Conservation (phyloP, 2,888 invertebrate genomes). For the Papilio protenor region DNA sequence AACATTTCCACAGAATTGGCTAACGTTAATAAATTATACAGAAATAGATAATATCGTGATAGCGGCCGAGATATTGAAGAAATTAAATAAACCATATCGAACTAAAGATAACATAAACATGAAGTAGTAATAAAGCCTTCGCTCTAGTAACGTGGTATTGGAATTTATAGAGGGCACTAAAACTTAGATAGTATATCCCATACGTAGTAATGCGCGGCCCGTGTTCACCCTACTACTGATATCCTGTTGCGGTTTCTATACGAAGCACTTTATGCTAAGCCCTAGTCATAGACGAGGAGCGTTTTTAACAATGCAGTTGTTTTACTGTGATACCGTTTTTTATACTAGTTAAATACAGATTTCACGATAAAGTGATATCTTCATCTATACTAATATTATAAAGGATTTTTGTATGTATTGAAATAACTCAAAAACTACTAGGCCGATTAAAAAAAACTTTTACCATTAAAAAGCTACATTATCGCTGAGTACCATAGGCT, state of each 20-base stretch:
- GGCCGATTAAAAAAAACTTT: no score
- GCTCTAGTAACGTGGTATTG: constrained; percentile 62
- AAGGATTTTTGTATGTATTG: no score
- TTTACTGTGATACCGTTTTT: neutral
- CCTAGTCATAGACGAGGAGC: neutral
- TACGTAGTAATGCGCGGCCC: constrained; percentile 67
- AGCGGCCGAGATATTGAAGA: constrained; percentile 36
- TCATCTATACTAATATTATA: no score
- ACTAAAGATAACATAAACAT: constrained; percentile 57
- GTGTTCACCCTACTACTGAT: neutral
- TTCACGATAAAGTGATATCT: no score
- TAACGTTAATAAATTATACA: constrained; percentile 38
- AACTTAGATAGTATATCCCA: constrained; percentile 63
- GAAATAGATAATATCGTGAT: constrained; percentile 43
- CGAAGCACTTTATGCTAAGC: neutral
- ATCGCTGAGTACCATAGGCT: no score
- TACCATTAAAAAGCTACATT: no score
- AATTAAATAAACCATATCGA: constrained; percentile 53
- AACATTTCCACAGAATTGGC: constrained; percentile 31
- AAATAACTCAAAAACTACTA: no score
- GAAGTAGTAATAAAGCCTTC: constrained; percentile 67
- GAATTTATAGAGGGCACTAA: constrained; percentile 64
- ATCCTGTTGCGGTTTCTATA: neutral
- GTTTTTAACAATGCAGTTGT: neutral
- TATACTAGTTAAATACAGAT: constrained; percentile 44